Conservation (phyloP, 2,113 vertebrate species). For the Centropristis striata region DNA sequence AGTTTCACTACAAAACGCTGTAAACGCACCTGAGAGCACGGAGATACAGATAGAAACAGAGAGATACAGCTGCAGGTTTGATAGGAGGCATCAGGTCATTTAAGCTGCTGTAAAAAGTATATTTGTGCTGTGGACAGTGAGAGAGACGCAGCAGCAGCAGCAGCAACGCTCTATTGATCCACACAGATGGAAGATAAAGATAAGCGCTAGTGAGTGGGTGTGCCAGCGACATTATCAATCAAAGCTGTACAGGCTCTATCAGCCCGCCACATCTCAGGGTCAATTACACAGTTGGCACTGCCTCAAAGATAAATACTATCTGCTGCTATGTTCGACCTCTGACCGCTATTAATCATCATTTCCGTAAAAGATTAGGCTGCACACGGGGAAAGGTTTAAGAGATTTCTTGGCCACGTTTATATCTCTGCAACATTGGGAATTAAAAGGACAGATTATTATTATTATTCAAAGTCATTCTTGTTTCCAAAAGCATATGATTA, state of each 20-base stretch:
- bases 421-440: neutral
- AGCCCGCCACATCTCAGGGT: constrained; percentile 14
- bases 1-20: neutral
- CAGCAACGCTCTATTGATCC: constrained; percentile 32
- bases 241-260: constrained; percentile 10
- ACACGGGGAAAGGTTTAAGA: neutral
- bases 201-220: constrained; percentile 19
- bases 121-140: neutral
- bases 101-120: neutral
- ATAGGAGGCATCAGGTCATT: neutral
- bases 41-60: too few relatives aligned
- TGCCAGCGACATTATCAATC: constrained; percentile 35
- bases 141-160: neutral
- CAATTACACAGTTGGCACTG: constrained; percentile 26
- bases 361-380: neutral
- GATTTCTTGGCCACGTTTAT: too few relatives aligned
- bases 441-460: constrained; percentile 9
- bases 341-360: constrained; percentile 30
- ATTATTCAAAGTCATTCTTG: neutral
- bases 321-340: constrained; percentile 22
- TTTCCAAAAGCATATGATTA: neutral
- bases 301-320: constrained; percentile 43
- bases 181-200: neutral
- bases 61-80: too few relatives aligned
- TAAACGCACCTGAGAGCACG: neutral